A percentile compares a stretch with the other conserved stretches of the same genome.
phyloP scores from a whole-genome alignment of 2,888 invertebrate genomes.

The Epirrhoe tristata region DNA sequence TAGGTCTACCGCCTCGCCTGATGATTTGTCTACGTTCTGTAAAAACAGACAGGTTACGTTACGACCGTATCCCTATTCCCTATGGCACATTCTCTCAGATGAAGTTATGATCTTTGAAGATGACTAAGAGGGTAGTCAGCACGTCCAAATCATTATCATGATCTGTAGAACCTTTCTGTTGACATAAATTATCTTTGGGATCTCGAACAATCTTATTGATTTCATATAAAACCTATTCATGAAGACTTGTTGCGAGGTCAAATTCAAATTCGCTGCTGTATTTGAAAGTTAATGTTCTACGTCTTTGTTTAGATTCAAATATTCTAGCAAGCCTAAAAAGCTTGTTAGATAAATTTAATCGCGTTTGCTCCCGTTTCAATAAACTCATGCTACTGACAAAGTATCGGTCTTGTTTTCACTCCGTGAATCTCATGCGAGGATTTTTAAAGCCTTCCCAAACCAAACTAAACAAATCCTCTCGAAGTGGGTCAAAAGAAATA shows the following conservation, averaged over 20 bases:
- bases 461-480: too few species aligned
- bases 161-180: not conserved
- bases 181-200: not conserved
- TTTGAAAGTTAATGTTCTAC: not conserved
- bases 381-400: too few species aligned
- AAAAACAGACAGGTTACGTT: conserved; percentile 41
- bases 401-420: too few species aligned
- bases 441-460: too few species aligned
- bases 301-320: not conserved
- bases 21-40: conserved; percentile 64
- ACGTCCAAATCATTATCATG: too few species aligned
- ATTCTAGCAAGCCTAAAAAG: not conserved
- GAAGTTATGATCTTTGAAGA: not conserved
- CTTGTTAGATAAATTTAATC: not conserved
- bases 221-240: not conserved
- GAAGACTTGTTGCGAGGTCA: not conserved
- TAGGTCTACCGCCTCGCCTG: conserved; percentile 76
- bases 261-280: not conserved
- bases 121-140: too few species aligned
- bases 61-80: not conserved
- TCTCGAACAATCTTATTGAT: not conserved
- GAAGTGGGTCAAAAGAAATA: too few species aligned
- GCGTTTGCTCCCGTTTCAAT: too few species aligned
- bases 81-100: not conserved
- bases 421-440: too few species aligned